These are phyloP conservation scores for Eretmochelys imbricata DNA, from an alignment of 2,113 vertebrate species.

Conservation along the genomic window DNA sequence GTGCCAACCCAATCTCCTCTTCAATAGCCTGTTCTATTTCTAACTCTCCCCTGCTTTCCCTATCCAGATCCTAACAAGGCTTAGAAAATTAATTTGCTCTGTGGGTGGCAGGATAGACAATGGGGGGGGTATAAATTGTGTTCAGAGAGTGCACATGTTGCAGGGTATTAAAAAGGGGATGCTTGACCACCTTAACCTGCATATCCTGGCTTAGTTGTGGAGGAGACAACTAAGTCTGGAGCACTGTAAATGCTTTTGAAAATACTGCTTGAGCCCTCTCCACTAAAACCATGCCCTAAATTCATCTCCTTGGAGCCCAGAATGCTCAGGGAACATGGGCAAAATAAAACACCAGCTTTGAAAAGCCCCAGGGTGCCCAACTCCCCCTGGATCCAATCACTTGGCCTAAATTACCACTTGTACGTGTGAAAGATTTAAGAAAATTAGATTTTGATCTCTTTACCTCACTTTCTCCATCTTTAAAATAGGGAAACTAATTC, in stretches of 20 bases:
- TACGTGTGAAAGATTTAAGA: constrained; percentile 7
- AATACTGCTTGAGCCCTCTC: background rate
- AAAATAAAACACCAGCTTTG: background rate
- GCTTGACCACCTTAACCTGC: background rate
- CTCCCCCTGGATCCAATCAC: constrained; percentile 11
- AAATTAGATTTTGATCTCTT: constrained; percentile 11
- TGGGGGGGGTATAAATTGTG: background rate
- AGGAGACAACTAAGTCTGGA: background rate
- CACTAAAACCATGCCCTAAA: background rate
- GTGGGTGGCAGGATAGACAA: no score
- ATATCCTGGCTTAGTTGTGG: background rate
- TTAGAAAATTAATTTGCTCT: background rate
- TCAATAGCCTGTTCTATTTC: background rate
- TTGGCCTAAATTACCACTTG: constrained; percentile 42
- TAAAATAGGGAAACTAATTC: constrained; percentile 50
- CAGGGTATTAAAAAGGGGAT: background rate
- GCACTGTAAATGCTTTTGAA: background rate
- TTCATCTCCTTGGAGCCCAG: background rate
- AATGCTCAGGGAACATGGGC: background rate
- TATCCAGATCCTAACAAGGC: background rate
- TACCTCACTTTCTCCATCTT: constrained; percentile 31
- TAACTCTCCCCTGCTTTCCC: background rate
- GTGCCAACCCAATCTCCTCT: background rate
- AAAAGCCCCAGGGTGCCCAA: constrained; percentile 13
- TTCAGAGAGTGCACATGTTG: background rate